Evolutionary conservation across 2,797 vertebrate genomes (phyloP).

Genomic region (Crossoptilon crossoptilon): DNA sequence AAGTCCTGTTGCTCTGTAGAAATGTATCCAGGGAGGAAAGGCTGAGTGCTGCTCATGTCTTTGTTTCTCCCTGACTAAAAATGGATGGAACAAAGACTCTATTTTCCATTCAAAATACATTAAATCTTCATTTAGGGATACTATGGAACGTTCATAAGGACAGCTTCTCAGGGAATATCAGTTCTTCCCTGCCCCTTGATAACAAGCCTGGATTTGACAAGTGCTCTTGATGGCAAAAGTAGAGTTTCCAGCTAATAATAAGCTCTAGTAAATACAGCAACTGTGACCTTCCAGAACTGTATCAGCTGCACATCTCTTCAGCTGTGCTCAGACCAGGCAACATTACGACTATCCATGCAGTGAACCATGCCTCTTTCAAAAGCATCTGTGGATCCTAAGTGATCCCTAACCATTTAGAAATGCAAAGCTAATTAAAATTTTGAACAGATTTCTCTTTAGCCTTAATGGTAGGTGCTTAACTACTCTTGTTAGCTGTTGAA

Average conservation of each 20-base stretch:
- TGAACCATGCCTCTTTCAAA: slow-evolving; percentile 47
- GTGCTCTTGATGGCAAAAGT: slow-evolving; percentile 69
- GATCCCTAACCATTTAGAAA: slow-evolving; percentile 69
- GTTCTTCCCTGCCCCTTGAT: slow-evolving; percentile 59
- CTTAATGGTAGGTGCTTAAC: slow-evolving; percentile 37
- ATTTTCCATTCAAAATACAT: slow-evolving; percentile 72
- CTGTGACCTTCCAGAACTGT: slow-evolving; percentile 63
- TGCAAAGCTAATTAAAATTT: slow-evolving; percentile 67
- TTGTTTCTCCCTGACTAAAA: slow-evolving; percentile 58
- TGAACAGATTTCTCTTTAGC: slow-evolving; percentile 39
- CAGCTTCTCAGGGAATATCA: slow-evolving; percentile 71
- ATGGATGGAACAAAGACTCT: slow-evolving; percentile 50
- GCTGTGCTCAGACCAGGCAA: slow-evolving; percentile 27
- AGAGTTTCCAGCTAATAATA: slow-evolving; percentile 66
- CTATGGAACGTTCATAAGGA: slow-evolving; percentile 65
- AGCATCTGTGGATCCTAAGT: slow-evolving; percentile 66
- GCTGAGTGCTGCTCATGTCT: neutral
- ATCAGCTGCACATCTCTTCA: slow-evolving; percentile 14
- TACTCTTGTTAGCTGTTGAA: slow-evolving; percentile 5
- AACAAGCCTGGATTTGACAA: slow-evolving; percentile 69
- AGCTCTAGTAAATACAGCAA: slow-evolving; percentile 62
- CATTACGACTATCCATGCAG: slow-evolving; percentile 35
- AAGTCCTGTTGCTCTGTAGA: slow-evolving; percentile 48
- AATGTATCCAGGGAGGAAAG: slow-evolving; percentile 55
- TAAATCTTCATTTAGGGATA: slow-evolving; percentile 71